Evolutionary conservation across 2,113 vertebrate genomes (phyloP).

Genomic region (Perca schrenkii): DNA sequence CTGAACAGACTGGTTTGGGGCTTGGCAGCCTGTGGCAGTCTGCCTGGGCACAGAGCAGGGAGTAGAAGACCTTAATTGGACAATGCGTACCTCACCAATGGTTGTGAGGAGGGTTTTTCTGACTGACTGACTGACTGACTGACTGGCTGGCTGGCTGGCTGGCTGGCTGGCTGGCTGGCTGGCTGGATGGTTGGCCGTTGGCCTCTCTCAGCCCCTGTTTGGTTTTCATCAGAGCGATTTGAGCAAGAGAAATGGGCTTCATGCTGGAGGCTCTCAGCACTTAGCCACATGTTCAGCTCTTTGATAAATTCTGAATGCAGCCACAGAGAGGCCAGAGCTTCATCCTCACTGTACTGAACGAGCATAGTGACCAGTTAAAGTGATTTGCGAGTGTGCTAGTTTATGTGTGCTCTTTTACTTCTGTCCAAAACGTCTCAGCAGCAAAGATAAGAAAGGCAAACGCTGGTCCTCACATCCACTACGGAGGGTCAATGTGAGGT

Average conservation of each 20-base stretch:
- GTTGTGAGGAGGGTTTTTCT: constrained; percentile 27
- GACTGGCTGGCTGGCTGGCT: too few relatives aligned
- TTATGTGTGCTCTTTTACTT: not conserved
- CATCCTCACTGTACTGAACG: constrained; percentile 7
- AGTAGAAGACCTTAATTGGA: constrained; percentile 81
- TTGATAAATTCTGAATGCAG: constrained; percentile 30
- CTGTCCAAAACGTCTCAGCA: not conserved
- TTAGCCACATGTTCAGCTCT: constrained; percentile 55
- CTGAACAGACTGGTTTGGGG: constrained; percentile 63
- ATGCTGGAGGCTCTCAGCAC: constrained; percentile 57
- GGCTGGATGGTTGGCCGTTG: not conserved
- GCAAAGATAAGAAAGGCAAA: not conserved
- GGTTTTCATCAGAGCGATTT: constrained; percentile 67
- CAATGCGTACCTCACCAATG: constrained; percentile 36
- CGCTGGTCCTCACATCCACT: not conserved
- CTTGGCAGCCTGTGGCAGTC: constrained; percentile 63
- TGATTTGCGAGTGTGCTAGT: not conserved
- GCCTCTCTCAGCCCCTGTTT: constrained; percentile 53
- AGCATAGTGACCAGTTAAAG: not conserved
- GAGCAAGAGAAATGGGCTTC: constrained; percentile 65
- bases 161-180: not conserved
- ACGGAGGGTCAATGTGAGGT: not conserved
- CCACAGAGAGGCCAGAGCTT: constrained; percentile 16
- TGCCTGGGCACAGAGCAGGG: constrained; percentile 44
- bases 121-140: too few relatives aligned